Conservation (phyloP, 2,888 invertebrate genomes). For the Hypsopygia costalis region DNA sequence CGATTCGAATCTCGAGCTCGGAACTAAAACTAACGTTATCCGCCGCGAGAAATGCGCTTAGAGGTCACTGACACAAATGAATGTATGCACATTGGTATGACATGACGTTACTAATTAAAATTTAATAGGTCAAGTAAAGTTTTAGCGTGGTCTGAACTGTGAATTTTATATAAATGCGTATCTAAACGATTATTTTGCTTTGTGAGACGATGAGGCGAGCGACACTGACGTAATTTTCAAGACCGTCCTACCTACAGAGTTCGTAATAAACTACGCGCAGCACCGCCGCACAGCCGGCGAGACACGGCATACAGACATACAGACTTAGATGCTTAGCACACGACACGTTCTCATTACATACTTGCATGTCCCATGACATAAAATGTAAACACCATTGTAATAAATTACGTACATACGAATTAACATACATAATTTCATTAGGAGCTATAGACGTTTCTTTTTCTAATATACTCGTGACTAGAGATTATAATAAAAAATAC, state of each 20-base stretch:
- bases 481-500: too few relatives aligned
- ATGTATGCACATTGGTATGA: slow-evolving; percentile 12
- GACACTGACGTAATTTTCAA: slow-evolving; percentile 60
- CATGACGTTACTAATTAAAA: slow-evolving; percentile 3
- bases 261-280: slow-evolving; percentile 27
- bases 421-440: too few relatives aligned
- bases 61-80: slow-evolving; percentile 45
- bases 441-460: too few relatives aligned
- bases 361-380: slow-evolving; percentile 48
- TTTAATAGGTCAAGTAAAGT: not conserved
- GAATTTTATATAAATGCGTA: slow-evolving; percentile 23
- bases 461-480: too few relatives aligned
- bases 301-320: slow-evolving; percentile 42
- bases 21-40: slow-evolving; percentile 40
- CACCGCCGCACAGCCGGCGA: slow-evolving; percentile 15
- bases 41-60: slow-evolving; percentile 19
- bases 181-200: slow-evolving; percentile 45
- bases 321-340: slow-evolving; percentile 41
- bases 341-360: too few relatives aligned
- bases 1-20: slow-evolving; percentile 30
- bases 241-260: slow-evolving; percentile 15
- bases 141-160: slow-evolving; percentile 15
- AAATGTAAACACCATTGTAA: slow-evolving; percentile 33
- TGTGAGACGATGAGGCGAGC: slow-evolving; percentile 29
- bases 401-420: not conserved